phyloP scores from a whole-genome alignment of 2,113 vertebrate species.

The Caloenas nicobarica region DNA sequence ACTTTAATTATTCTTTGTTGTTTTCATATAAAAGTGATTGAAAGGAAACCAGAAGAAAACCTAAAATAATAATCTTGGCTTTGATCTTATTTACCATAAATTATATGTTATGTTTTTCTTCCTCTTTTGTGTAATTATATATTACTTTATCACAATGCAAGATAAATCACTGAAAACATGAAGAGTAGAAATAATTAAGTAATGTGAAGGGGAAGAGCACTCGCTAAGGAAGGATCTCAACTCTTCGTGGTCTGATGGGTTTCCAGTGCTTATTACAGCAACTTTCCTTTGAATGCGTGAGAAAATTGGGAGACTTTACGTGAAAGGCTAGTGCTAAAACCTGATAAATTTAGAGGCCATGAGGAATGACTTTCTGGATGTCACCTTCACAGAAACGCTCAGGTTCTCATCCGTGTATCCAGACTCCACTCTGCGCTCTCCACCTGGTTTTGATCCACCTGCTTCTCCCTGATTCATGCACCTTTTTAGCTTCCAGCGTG shows the following conservation, averaged over 20 bases:
- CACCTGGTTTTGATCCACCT: neutral
- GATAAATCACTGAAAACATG: neutral
- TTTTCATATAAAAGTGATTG: conserved; percentile 52
- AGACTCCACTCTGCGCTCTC: neutral
- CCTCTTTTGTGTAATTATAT: conserved; percentile 21
- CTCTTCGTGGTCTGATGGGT: rapidly evolving
- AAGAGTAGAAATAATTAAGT: neutral
- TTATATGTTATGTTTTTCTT: conserved; percentile 29
- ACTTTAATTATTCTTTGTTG: conserved; percentile 46
- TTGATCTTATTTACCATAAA: conserved; percentile 53
- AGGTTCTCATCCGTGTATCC: neutral
- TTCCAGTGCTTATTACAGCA: neutral
- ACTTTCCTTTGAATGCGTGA: neutral
- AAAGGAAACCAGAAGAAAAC: conserved; percentile 41
- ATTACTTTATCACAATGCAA: conserved; percentile 13
- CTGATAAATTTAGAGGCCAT: neutral
- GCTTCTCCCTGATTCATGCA: rapidly evolving
- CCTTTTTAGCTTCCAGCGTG: rapidly evolving
- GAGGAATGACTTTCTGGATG: neutral
- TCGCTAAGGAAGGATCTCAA: neutral
- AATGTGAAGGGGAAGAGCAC: neutral
- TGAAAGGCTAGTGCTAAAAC: neutral
- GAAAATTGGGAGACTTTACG: neutral
- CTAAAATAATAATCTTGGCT: conserved; percentile 37
- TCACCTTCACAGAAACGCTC: neutral